phyloP scores from a whole-genome alignment of 2,797 vertebrate species.

The Heterohyrax brucei region DNA sequence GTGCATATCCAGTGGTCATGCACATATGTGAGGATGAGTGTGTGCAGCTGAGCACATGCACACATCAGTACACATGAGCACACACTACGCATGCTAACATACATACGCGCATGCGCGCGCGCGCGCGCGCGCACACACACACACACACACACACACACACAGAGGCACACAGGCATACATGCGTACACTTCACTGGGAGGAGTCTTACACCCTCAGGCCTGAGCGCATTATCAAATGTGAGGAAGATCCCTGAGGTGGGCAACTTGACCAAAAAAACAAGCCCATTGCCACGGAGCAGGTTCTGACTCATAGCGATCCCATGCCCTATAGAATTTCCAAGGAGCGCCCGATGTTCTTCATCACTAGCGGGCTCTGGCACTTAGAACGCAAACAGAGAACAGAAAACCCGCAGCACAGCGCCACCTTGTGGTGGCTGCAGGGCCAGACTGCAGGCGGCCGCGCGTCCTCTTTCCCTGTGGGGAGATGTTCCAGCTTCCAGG shows the following conservation, averaged over 20 bases:
- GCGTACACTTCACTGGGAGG: fast-evolving
- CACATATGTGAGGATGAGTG: too few relatives aligned
- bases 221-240: slow-evolving; percentile 58
- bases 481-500: background rate
- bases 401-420: background rate
- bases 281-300: too few relatives aligned
- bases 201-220: slow-evolving; percentile 78
- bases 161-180: fast-evolving
- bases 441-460: fast-evolving
- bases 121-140: too few relatives aligned
- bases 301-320: too few relatives aligned
- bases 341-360: too few relatives aligned
- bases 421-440: slow-evolving; percentile 51
- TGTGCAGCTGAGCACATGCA: fast-evolving
- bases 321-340: too few relatives aligned
- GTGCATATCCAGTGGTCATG: fast-evolving
- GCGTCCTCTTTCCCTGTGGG: too few relatives aligned
- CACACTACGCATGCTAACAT: too few relatives aligned
- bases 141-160: background rate
- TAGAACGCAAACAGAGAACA: background rate
- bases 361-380: too few relatives aligned
- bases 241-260: fast-evolving
- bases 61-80: background rate
- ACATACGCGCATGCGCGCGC: too few relatives aligned
- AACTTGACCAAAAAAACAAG: too few relatives aligned